A percentile compares a stretch with the other conserved stretches of the same genome.
phyloP scores from a whole-genome alignment of 2,113 vertebrate species.

The Mystacornis crossleyi region DNA sequence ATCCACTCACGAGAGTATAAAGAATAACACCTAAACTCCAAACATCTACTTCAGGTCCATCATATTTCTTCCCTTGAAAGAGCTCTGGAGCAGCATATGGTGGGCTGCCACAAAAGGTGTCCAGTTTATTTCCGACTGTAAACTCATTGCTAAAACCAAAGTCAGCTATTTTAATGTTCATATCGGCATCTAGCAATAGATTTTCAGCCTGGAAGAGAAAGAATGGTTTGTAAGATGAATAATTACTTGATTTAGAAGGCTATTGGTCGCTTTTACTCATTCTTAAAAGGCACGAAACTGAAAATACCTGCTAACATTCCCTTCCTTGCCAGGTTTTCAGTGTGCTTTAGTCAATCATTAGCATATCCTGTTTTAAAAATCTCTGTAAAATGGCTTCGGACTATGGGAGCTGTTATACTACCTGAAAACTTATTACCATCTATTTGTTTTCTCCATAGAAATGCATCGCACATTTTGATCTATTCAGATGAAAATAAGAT shows the following conservation, averaged over 20 bases:
- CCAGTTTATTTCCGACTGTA: constrained; percentile 95
- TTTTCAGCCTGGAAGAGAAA: constrained; percentile 91
- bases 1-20: constrained; percentile 97
- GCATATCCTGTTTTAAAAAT: neutral
- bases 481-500: neutral
- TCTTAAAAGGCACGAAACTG: neutral
- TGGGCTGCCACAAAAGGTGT: constrained; percentile 97
- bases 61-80: constrained; percentile 98
- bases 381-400: neutral
- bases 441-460: neutral
- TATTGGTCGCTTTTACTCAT: neutral
- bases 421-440: neutral
- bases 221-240: constrained; percentile 31
- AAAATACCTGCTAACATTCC: neutral
- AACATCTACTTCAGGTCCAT: constrained; percentile 96
- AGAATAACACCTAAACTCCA: constrained; percentile 99
- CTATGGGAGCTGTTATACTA: neutral
- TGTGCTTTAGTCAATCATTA: neutral
- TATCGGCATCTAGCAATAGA: constrained; percentile 95
- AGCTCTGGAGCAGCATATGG: constrained; percentile 97
- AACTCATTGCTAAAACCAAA: constrained; percentile 99
- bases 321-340: neutral
- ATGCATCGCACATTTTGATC: neutral
- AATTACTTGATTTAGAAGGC: neutral
- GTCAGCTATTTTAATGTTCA: constrained; percentile 99